A percentile compares a stretch with the other conserved stretches of the same genome.
phyloP scores from a whole-genome alignment of 2,888 invertebrate genomes.

The Epirrhoe tristata region DNA sequence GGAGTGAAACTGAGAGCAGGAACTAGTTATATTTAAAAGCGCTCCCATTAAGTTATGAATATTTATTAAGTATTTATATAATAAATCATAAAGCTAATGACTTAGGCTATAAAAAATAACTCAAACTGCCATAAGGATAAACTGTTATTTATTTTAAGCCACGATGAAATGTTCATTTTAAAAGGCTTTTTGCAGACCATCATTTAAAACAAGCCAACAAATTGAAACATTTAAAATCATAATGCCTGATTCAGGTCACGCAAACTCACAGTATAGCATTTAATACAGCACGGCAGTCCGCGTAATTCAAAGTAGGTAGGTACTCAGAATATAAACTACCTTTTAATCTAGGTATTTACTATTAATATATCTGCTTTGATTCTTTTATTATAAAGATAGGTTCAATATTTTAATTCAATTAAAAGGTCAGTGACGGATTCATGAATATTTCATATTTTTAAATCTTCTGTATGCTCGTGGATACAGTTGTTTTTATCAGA shows the following conservation, averaged over 20 bases:
- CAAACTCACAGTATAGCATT: slow-evolving; percentile 9
- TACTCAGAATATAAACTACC: not conserved
- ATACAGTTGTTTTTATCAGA: not conserved
- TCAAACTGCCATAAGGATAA: not conserved
- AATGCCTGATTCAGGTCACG: slow-evolving; percentile 22
- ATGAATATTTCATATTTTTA: no score
- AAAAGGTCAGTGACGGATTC: no score
- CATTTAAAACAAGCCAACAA: slow-evolving; percentile 20
- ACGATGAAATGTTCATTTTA: slow-evolving; percentile 12
- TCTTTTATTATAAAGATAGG: no score
- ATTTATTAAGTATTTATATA: not conserved
- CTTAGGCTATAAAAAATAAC: not conserved
- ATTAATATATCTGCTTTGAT: not conserved
- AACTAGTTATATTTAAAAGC: not conserved
- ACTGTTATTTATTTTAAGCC: slow-evolving; percentile 16
- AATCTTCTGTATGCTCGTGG: no score
- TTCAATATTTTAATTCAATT: no score
- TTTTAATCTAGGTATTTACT: not conserved
- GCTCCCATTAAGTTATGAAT: not conserved
- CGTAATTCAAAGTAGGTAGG: slow-evolving; percentile 1
- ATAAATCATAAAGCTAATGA: not conserved
- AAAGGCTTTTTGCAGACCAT: slow-evolving; percentile 19
- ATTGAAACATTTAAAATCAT: slow-evolving; percentile 31
- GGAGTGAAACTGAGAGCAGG: no score
- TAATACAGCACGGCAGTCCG: slow-evolving; percentile 5